These are phyloP conservation scores for Ylistrum balloti DNA, from an alignment of 1,140 invertebrate species.

Conservation along the genomic window DNA sequence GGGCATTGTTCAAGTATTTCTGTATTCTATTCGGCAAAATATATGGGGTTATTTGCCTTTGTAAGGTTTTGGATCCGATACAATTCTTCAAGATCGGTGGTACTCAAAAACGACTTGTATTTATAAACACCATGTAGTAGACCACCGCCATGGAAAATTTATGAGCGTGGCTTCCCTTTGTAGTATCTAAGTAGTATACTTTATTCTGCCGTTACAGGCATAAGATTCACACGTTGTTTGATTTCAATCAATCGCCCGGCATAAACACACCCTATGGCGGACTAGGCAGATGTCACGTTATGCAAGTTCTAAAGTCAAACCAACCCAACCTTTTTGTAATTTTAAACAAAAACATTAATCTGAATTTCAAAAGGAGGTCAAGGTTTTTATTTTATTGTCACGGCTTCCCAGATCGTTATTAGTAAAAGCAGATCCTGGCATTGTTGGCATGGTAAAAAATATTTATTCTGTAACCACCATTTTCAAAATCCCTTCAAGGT, in stretches of 20 bases:
- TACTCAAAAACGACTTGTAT: constrained; percentile 35
- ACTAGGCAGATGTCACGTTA: background rate
- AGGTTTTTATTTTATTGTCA: background rate
- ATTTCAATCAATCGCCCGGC: background rate
- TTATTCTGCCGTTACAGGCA: background rate
- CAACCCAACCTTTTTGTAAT: constrained; percentile 1
- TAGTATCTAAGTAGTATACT: constrained; percentile 28
- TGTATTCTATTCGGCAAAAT: constrained; percentile 11
- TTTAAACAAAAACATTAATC: background rate
- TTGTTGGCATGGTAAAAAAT: background rate
- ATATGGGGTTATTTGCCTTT: constrained; percentile 23
- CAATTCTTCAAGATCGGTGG: constrained; percentile 11
- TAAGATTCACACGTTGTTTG: constrained; percentile 25
- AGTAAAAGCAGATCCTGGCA: background rate
- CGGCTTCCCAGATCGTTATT: background rate
- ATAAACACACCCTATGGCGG: background rate
- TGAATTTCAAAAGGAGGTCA: background rate
- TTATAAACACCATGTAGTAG: background rate
- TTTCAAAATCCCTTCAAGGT: background rate
- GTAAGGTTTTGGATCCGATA: background rate
- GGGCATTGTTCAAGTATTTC: background rate
- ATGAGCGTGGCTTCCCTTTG: constrained; percentile 1
- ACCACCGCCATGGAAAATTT: constrained; percentile 27
- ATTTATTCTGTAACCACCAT: background rate
- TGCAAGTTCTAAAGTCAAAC: background rate